phyloP scores from a whole-genome alignment of 2,888 invertebrate species.

The Chaetogeoica ovagalla region DNA sequence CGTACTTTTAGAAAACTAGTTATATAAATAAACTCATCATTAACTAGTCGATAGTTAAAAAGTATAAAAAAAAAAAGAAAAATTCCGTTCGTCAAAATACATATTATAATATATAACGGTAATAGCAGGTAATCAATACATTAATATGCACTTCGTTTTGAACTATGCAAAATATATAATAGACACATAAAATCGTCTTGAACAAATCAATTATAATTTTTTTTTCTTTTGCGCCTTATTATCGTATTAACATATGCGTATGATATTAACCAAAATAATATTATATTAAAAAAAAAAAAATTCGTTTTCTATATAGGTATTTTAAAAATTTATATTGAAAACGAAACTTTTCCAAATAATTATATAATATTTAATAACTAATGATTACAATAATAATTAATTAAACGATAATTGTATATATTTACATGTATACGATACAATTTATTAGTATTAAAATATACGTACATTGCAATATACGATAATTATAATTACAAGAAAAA shows the following conservation, averaged over 20 bases:
- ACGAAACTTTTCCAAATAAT: neutral
- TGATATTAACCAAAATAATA: slow-evolving; percentile 2
- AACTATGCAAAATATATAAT: slow-evolving; percentile 16
- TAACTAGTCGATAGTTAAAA: no score
- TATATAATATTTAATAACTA: neutral
- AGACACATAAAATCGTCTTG: neutral
- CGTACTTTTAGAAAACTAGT: no score
- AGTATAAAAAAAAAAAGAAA: no score
- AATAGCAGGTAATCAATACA: neutral
- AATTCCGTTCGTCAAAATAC: no score
- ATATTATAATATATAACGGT: no score
- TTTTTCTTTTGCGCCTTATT: neutral
- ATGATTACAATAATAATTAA: neutral
- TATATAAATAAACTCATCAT: no score
- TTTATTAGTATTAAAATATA: neutral
- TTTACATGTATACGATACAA: neutral
- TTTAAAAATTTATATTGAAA: no score
- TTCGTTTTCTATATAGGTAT: neutral
- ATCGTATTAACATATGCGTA: no score
- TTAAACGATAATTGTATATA: neutral
- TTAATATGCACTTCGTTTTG: neutral
- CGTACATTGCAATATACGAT: neutral
- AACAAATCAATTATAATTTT: slow-evolving; percentile 16
- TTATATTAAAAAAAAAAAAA: slow-evolving; percentile 15
- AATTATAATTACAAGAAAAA: slow-evolving; percentile 14